phyloP scores from a whole-genome alignment of 1,140 invertebrate species.

The Scaptomyza pallida region DNA sequence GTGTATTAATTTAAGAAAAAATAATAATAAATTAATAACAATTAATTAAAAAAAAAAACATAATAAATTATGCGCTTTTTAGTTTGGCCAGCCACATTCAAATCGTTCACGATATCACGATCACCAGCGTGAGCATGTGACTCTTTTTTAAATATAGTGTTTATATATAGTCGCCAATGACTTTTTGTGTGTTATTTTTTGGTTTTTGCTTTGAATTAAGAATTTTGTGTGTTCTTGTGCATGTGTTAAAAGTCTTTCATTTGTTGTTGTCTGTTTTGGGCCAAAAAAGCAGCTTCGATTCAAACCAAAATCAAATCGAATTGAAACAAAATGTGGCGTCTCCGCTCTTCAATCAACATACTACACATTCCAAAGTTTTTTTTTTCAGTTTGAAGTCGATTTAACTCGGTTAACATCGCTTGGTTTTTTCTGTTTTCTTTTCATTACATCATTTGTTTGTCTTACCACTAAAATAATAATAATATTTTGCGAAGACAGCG shows the following conservation, averaged over 20 bases:
- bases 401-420: slow-evolving; percentile 4
- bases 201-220: slow-evolving; percentile 58
- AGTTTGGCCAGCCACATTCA: slow-evolving; percentile 72
- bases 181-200: slow-evolving; percentile 52
- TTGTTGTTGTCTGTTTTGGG: slow-evolving; percentile 26
- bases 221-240: slow-evolving; percentile 57
- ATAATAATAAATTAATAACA: slow-evolving; percentile 78
- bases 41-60: too few relatives aligned
- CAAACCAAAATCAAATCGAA: slow-evolving; percentile 12
- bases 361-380: neutral
- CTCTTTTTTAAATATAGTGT: slow-evolving; percentile 33
- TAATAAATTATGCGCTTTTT: slow-evolving; percentile 77
- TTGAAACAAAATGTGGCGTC: slow-evolving; percentile 14
- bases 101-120: slow-evolving; percentile 56
- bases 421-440: neutral
- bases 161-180: slow-evolving; percentile 59
- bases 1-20: slow-evolving; percentile 37
- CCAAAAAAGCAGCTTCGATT: slow-evolving; percentile 23
- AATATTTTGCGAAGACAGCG: slow-evolving; percentile 52
- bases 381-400: neutral
- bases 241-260: slow-evolving; percentile 41
- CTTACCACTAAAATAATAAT: slow-evolving; percentile 37
- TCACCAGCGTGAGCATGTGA: slow-evolving; percentile 62
- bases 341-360: slow-evolving; percentile 1
- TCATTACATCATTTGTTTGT: slow-evolving; percentile 14